Percentiles rank a stretch among this genome's conserved stretches.
phyloP scores from a whole-genome alignment of 2,888 invertebrate genomes.

The Hemistola chrysoprasaria region DNA sequence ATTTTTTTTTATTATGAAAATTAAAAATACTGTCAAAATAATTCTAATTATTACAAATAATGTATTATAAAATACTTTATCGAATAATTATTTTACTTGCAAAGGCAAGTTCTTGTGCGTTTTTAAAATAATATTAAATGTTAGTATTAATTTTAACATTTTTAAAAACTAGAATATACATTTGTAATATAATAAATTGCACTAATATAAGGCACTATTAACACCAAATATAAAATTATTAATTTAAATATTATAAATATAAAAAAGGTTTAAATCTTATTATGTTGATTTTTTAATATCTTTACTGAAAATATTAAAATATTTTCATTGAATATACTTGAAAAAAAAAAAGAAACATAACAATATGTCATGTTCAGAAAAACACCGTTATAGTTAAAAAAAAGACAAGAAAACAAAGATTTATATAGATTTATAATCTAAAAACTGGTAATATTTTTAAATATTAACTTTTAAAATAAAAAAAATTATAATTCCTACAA shows the following conservation, averaged over 20 bases:
- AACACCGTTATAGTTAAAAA: no score
- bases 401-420: neutral
- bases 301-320: no score
- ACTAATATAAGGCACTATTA: slow-evolving; percentile 37
- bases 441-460: no score
- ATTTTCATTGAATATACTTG: no score
- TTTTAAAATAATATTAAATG: no score
- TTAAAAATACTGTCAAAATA: slow-evolving; percentile 7
- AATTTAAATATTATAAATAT: neutral
- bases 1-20: no score
- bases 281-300: no score
- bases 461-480: no score
- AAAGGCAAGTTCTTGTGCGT: slow-evolving; percentile 16
- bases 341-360: no score
- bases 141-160: no score
- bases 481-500: neutral
- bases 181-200: slow-evolving; percentile 11
- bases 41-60: slow-evolving; percentile 25
- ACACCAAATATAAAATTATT: slow-evolving; percentile 1
- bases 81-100: slow-evolving; percentile 24
- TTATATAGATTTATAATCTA: no score
- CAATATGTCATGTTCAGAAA: no score
- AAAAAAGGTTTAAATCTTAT: neutral
- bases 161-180: slow-evolving; percentile 4
- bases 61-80: slow-evolving; percentile 32